Percentiles rank a stretch among this genome's conserved stretches.
Evolutionary conservation across 2,113 vertebrate genomes (phyloP).

Genomic region (Eulacestoma nigropectus): DNA sequence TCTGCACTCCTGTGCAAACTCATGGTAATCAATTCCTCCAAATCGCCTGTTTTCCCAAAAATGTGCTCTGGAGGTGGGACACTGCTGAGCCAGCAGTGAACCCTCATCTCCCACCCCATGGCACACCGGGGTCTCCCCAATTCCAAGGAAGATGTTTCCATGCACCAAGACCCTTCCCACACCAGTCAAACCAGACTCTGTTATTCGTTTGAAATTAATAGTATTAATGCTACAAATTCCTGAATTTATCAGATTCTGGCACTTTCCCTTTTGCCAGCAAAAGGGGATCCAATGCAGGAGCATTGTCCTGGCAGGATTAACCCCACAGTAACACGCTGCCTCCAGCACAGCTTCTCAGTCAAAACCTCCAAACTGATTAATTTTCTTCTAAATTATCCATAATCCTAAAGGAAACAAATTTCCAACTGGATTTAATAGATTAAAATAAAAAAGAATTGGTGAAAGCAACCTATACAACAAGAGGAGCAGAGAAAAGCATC

Average conservation of each 20-base stretch:
- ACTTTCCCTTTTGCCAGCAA: not conserved
- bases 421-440: not conserved
- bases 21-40: not conserved
- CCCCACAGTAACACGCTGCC: not conserved
- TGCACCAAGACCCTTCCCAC: too few species aligned
- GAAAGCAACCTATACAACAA: not conserved
- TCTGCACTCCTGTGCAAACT: not conserved
- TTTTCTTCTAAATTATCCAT: not conserved
- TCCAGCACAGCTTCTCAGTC: not conserved
- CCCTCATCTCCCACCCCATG: fast-evolving
- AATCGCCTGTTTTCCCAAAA: fast-evolving
- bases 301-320: not conserved
- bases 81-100: not conserved
- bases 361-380: not conserved
- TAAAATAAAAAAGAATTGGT: not conserved
- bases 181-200: not conserved
- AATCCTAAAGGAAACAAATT: not conserved
- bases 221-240: not conserved
- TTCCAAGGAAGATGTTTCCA: not conserved
- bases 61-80: not conserved
- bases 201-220: not conserved
- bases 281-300: not conserved
- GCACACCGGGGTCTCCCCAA: not conserved
- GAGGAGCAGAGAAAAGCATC: not conserved
- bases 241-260: not conserved